phyloP scores from a whole-genome alignment of 2,888 invertebrate species.

The Pasiphila rectangulata region DNA sequence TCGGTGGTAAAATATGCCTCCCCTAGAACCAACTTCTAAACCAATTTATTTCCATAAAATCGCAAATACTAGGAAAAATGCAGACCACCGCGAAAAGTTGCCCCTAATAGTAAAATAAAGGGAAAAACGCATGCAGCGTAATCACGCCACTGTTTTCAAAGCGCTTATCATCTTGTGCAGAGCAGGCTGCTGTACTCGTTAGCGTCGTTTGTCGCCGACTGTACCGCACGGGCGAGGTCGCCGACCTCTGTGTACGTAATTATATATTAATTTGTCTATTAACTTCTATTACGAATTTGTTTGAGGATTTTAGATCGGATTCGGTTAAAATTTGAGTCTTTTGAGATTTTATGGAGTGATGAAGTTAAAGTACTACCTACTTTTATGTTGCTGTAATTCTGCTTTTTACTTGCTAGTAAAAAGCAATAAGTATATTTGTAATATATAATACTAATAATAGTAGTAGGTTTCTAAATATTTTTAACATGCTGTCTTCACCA shows the following conservation, averaged over 20 bases:
- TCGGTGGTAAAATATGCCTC: too few relatives aligned
- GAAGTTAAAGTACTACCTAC: too few relatives aligned
- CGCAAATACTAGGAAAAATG: not conserved
- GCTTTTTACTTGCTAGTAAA: too few relatives aligned
- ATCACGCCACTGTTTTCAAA: not conserved
- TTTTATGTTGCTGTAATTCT: too few relatives aligned
- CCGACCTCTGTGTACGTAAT: conserved; percentile 32
- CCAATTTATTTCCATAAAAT: not conserved
- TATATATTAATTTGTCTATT: conserved; percentile 33
- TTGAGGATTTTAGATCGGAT: conserved; percentile 14
- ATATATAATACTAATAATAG: too few relatives aligned
- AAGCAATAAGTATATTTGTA: not conserved
- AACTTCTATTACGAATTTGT: conserved; percentile 21
- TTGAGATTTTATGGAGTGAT: too few relatives aligned
- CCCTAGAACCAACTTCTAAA: too few relatives aligned
- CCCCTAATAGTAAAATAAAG: not conserved
- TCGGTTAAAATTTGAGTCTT: conserved; percentile 3
- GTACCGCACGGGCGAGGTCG: conserved; percentile 28
- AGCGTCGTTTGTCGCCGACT: conserved; percentile 8
- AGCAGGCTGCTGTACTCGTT: not conserved
- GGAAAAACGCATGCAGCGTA: not conserved
- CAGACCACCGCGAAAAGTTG: not conserved
- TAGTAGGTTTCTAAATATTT: too few relatives aligned
- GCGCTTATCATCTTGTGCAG: not conserved
- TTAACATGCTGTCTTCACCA: too few relatives aligned